Evolutionary conservation across 2,113 vertebrate species (phyloP), one percentile per base, ranked within the genome.

Genomic region (Gallinago undulata): DNA sequence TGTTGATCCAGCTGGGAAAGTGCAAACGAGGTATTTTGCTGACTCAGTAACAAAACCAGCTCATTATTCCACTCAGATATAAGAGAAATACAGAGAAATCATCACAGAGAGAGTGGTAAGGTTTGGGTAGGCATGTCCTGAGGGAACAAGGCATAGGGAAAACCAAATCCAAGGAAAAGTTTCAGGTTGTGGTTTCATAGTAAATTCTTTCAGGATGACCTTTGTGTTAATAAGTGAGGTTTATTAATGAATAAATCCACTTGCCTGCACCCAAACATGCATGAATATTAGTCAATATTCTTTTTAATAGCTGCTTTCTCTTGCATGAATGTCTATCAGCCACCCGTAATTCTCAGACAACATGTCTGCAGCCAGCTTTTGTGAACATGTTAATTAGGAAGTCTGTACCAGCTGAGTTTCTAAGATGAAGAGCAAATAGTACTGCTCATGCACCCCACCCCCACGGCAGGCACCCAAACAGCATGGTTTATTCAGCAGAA

Each of bases 331-430:
- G 21, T 95, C 62, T 90, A 70, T 80, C 78, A 93, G 56, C 67
- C 87, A 88, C 64, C 67, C 18, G 6, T 94, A 93, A 93, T 94
- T 95, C 90, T 96, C 89, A 88, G 59, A 63, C 79, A 79, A 72
- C 53, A 79, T 80, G 82, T 91, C 85, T 94, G 90, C 92, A 83
- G 79, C 85, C 78, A 90, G 88, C 67, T 86, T 91, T 95, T 94
- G 92, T 90, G 72, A 96, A 74, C 82, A 95, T 80, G 70, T 91
- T 94, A 94, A 90, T 94, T 90, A 91, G 78, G 80, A 94, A 91
- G 70, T 43, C 80, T 67, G 43, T 82, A 94, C 87, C 78, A 91
- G 66, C 62, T 53, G 91, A 95, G 63, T 84, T 91, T 89, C 81
- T 82, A 76, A 87, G 91, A 94, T 33, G 89, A 96, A 88, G 89